Base-by-base conservation (phyloP, 30 jellyfish, hydroid and myxozoan genomes). In the Hydra vulgaris region DNA sequence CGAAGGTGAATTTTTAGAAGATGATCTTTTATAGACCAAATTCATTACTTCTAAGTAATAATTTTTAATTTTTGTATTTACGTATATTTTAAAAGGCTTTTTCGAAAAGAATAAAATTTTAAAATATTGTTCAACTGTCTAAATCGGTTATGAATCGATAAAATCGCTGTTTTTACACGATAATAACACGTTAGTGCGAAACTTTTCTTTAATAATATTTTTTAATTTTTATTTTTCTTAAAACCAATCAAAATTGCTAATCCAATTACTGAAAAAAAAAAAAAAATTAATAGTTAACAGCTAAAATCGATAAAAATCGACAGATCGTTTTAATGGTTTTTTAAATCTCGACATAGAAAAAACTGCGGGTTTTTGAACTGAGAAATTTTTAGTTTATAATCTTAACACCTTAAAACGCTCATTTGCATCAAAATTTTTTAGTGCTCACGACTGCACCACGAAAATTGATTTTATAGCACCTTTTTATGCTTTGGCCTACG, bases 321-420 rank as follows among this genome's bases (percentile, higher is more conserved):
- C n/a, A 56, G n/a, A 56, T 56, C 71, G n/a, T 15, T 15, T 15
- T 56, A n/a, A 56, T 56, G 71, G 71, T 15, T 56, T 56, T 56
- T 56, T n/a, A n/a, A 56, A 56, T 17, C 71, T 56, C 71, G 71
- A n/a, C n/a, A 56, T 15, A 17, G n/a, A 17, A 56, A 56, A n/a
- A 56, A 56, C 71, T 56, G 71, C n/a, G 71, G 71, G n/a, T n/a
- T n/a, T n/a, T n/a, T n/a, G n/a, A n/a, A n/a, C n/a, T 56, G 71
- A 56, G 71, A 56, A 56, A n/a, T 56, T 56, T 56, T 56, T 56
- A 15, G 71, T 56, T 56, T n/a, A n/a, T 56, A 56, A 56, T n/a
- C 71, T 56, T 56, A 56, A 56, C 71, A 56, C 71, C n/a, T 56
- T n/a, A 56, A 56, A 56, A 56, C 71, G n/a, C 71, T 56, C 71